Base-by-base conservation (phyloP, 2,797 vertebrate genomes). In the Psittacula derbiana region DNA sequence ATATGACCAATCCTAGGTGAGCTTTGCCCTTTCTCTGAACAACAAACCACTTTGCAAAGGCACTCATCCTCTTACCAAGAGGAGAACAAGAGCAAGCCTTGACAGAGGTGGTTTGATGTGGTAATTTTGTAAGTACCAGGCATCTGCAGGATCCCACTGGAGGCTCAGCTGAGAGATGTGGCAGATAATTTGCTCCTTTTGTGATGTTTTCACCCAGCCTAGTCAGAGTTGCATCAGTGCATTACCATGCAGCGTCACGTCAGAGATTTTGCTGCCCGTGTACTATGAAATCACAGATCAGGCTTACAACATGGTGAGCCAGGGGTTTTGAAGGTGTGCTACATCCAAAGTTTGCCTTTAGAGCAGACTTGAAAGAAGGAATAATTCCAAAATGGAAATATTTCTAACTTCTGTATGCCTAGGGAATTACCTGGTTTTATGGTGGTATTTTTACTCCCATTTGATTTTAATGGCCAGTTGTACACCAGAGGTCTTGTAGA, bases 211-310 rank as follows among this genome's bases (percentile, higher is more conserved):
- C 11, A 13, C 62, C 49, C 65, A 69, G n/a, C 11, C 30, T 55
- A 8, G 20, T 33, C 1, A 2, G 36, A 19, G 11, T 80, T 73
- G 78, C 38, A 15, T 64, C 43, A 38, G 19, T 24, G n/a, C 1
- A 0, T 60, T 79, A 61, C 44, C 61, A 12, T 4, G 4, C 58
- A 27, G 15, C 1, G 1, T 49, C 5, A 1, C 50, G 31, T 30
- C 46, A 3, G 30, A 57, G 33, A 12, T 58, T 79, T 40, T 74
- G 52, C 40, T 74, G 50, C n/a, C 5, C 0, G 1, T 40, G 12
- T 57, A 8, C 79, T 50, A 44, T 11, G 36, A 50, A 55, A 52
- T 43, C 25, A 25, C 38, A 41, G 60, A 28, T 19, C 3, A 6
- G 46, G 44, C 9, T 75, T 53, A 43, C 11, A 33, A 11, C 19